These are phyloP conservation scores for Chaetodon auriga DNA, from an alignment of 2,113 vertebrate genomes.

Conservation along the genomic window DNA sequence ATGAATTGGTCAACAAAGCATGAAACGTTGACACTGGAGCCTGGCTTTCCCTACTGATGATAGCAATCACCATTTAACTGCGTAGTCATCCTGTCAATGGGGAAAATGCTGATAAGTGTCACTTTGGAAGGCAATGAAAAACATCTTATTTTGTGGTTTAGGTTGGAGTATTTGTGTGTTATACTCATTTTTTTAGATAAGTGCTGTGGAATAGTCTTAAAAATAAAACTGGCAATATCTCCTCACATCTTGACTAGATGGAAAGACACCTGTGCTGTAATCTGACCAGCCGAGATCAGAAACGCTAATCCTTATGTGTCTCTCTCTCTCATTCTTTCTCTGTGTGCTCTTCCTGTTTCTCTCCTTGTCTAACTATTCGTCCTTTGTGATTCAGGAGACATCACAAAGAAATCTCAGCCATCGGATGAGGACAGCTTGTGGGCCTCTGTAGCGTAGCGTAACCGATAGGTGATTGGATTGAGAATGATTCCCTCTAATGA, in stretches of 20 bases:
- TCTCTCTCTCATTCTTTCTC: neutral
- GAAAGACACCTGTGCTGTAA: neutral
- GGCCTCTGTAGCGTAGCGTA: conserved; percentile 69
- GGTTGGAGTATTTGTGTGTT: neutral
- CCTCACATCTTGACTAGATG: neutral
- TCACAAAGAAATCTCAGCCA: conserved; percentile 68
- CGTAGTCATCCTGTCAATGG: neutral
- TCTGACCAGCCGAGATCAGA: conserved; percentile 8
- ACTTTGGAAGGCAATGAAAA: neutral
- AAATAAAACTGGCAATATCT: neutral
- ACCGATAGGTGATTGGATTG: conserved; percentile 81
- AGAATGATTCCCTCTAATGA: conserved; percentile 83
- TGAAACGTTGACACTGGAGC: neutral
- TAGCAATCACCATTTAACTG: neutral
- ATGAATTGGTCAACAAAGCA: neutral
- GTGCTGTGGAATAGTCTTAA: neutral
- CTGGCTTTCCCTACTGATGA: neutral
- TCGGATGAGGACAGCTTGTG: conserved; percentile 75
- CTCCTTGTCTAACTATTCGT: conserved; percentile 21
- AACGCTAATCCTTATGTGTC: neutral
- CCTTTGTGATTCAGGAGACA: conserved; percentile 71
- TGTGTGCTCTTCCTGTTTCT: neutral
- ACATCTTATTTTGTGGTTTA: neutral
- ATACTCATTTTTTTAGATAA: neutral
- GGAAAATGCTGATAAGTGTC: neutral